These are phyloP conservation scores for Petrolisthes manimaculis DNA, from an alignment of 2,888 invertebrate species.

Conservation along the genomic window DNA sequence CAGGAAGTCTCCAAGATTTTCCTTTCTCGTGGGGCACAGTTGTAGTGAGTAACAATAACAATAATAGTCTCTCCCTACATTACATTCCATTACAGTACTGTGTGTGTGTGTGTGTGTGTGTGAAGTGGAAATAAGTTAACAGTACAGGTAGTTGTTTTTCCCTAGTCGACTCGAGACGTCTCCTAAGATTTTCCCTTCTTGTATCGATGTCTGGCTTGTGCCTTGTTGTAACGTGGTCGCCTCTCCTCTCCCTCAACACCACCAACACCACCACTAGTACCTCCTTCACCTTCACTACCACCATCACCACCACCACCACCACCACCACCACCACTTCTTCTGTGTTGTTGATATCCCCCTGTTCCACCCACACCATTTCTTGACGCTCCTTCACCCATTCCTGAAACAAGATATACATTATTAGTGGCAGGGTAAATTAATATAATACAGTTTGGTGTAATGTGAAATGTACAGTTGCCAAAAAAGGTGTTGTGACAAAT, in stretches of 20 bases:
- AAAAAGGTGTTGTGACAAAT: too few species aligned
- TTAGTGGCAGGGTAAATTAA: too few species aligned
- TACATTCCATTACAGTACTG: not conserved
- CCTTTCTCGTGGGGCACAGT: too few species aligned
- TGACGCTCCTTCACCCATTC: not conserved
- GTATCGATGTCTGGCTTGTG: slow-evolving; percentile 81
- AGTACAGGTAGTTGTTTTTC: too few species aligned
- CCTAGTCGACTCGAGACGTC: too few species aligned
- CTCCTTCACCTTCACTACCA: slow-evolving; percentile 19
- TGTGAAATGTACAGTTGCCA: too few species aligned
- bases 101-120: slow-evolving; percentile 14
- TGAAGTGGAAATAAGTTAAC: too few species aligned
- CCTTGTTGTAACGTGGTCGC: slow-evolving; percentile 76
- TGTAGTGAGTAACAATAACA: not conserved
- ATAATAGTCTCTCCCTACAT: not conserved
- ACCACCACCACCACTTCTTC: not conserved
- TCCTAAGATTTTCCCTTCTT: slow-evolving; percentile 75
- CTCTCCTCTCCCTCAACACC: slow-evolving; percentile 38
- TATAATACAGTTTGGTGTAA: too few species aligned
- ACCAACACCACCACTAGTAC: slow-evolving; percentile 5
- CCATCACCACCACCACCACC: not conserved
- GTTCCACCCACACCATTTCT: not conserved
- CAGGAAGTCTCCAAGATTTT: too few species aligned
- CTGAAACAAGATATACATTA: not conserved
- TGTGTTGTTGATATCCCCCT: not conserved